Evolutionary conservation across 2,797 vertebrate genomes (phyloP), one percentile per base, ranked within the genome.

Genomic region (Todus mexicanus): DNA sequence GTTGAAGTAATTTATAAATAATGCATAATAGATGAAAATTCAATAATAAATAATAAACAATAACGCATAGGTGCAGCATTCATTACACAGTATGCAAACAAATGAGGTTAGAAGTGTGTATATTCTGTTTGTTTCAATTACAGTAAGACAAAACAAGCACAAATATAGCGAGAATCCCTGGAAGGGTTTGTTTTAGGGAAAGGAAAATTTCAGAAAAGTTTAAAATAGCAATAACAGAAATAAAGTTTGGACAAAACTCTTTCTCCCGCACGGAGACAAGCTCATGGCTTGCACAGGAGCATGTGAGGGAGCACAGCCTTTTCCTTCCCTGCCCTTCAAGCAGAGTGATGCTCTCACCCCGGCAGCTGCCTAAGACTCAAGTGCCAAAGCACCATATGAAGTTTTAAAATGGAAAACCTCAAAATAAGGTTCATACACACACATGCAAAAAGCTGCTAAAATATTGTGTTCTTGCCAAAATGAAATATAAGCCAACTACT

Each of bases 101-200:
- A 64, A 80, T 40, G 56, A 95, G 68, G 53, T 83, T 70, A 70
- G 70, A 95, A 90, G 47, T 57, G 10, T 3, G 2, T 43, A 47
- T 75, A 56, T 90, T 95, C 81, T 53, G 60, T 89, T 81, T 77
- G 59, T 61, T 96, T 94, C 84, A 90, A 82, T 93, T 87, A 89
- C 87, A 92, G 53, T 65, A 42, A 70, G 85, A 95, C 77, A 69
- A 93, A 94, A 78, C 75, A 94, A 90, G 88, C 61, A 63, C 31
- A 79, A 54, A 77, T 19, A 53, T 76, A 80, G 35, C 66, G 77
- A 81, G 84, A 75, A 51, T 31, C 59, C 74, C 56, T 51, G 31
- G 43, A 76, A 6, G 1, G 29, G 37, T 90, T 78, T 50, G 79
- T 66, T 84, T 47, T 56, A 37, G 50, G 53, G 77, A 92, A 93